Evolutionary conservation across 35 echinoderm and acorn worm species (phyloP), one percentile per base, ranked within the genome.

Genomic region (Apostichopus japonicus): DNA sequence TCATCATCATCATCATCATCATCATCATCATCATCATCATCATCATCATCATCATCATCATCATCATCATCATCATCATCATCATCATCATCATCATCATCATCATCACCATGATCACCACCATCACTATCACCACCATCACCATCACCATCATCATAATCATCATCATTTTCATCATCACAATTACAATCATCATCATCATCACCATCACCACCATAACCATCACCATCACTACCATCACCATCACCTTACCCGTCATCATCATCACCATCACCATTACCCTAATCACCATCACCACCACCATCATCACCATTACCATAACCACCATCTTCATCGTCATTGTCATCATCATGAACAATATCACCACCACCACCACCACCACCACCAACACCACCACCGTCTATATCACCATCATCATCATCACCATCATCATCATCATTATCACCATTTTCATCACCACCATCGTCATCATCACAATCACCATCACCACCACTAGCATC

Each of bases 1-100:
- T 86, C 83, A 86, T 54, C 83, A 86, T 86, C 83, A 86, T 86
- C 83, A 86, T 54, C 83, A 86, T 86, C 83, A 86, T 86, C 83
- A 86, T 54, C 83, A 86, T 86, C 83, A 86, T 86, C 83, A 86
- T 54, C 83, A 86, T 86, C 83, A 86, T 86, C 83, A 86, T 54
- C 83, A 86, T 86, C 83, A 86, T 86, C 83, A 55, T 54, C 52
- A 86, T 86, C 83, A 86, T 86, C 83, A 86, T 54, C 83, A 86
- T 86, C 83, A 86, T 86, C 54, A 86, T 54, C 83, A 86, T 86
- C 83, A 86, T 86, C 54, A 86, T 54, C 54, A 86, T 86, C 54
- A 86, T 86, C 54, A 86, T 54, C 83, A 86, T 86, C 83, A 86
- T 86, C 83, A 86, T 54, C 83, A 86, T 86, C 83, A 56, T 54